Evolutionary conservation across 2,797 vertebrate genomes (phyloP), one percentile per base, ranked within the genome.

Genomic region (Cossypha dichroa): DNA sequence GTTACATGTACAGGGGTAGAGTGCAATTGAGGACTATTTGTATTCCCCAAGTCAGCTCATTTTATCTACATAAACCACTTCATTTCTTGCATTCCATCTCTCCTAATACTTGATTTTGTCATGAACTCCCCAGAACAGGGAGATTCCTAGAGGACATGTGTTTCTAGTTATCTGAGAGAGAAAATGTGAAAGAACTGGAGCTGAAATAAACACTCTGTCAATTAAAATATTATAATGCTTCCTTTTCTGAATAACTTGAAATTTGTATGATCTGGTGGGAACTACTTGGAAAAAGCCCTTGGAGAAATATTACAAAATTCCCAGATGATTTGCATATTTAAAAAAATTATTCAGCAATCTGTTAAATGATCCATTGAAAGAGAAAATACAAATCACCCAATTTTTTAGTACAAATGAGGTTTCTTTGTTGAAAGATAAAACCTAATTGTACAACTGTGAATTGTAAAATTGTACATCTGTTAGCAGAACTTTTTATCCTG

Each of bases 301-400:
- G 76, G 95, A 96, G 95, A 85, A 94, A 90, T 95, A 94, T 52
- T 95, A 72, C 70, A 76, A 74, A 93, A 96, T 94, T 70, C 84
- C 87, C 89, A 85, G 67, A 86, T 76, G 49, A 95, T 95, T 94
- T 97, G 82, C 88, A 90, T 95, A 79, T 96, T 97, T 88, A 74
- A 96, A 95, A 79, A 81, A 90, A 93, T 94, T 92, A 82, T 95
- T 94, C 76, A 79, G 45, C 94, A 94, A 74, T 93, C 93, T 90
- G 52, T 87, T 95, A 89, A 93, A 93, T 84, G 31, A 86, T 91
- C 62, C 59, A 75, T 78, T 95, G 90, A 96, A 97, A 84, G 46
- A 77, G 88, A 95, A 94, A 95, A 78, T 84, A 88, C 80, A 86
- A 92, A 89, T 91, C 69, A 77, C n/a, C 29, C 38, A 26, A 7